phyloP scores from a whole-genome alignment of 1,140 invertebrate genomes.

The Solenopsis invicta region DNA sequence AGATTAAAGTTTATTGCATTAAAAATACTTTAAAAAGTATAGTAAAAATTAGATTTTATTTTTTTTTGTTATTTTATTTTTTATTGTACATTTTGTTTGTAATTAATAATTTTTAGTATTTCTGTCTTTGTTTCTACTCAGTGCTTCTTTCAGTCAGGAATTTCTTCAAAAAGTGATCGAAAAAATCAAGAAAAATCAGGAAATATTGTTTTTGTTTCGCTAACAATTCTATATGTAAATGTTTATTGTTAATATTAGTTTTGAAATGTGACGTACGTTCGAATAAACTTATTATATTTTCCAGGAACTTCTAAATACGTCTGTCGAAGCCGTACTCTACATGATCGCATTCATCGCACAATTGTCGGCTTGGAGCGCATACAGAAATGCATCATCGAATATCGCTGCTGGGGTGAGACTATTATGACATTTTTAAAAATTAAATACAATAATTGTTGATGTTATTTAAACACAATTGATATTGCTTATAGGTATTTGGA shows the following conservation, averaged over 20 bases:
- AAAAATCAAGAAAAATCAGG: too few relatives aligned
- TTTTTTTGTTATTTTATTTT: too few relatives aligned
- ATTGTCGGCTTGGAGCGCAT: conserved; percentile 88
- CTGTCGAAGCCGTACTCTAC: conserved; percentile 91
- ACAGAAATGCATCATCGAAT: conserved; percentile 84
- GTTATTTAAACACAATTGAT: not conserved
- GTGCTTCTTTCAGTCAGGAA: too few relatives aligned
- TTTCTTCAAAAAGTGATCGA: too few relatives aligned
- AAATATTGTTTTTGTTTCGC: too few relatives aligned
- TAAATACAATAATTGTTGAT: not conserved
- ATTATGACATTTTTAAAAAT: not conserved
- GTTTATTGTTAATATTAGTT: not conserved
- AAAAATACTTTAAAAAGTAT: too few relatives aligned
- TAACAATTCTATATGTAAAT: not conserved
- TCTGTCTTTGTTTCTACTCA: too few relatives aligned
- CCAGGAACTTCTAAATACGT: conserved; percentile 93
- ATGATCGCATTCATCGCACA: conserved; percentile 93
- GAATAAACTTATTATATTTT: conserved; percentile 79
- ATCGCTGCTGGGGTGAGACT: conserved; percentile 91
- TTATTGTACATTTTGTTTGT: too few relatives aligned
- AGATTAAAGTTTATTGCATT: too few relatives aligned
- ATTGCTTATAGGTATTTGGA: conserved; percentile 91
- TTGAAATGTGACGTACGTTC: not conserved
- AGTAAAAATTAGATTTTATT: too few relatives aligned
- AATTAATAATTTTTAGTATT: too few relatives aligned